These are phyloP conservation scores for Catostomus latipinnis DNA, from an alignment of 2,797 vertebrate genomes.

Conservation along the genomic window DNA sequence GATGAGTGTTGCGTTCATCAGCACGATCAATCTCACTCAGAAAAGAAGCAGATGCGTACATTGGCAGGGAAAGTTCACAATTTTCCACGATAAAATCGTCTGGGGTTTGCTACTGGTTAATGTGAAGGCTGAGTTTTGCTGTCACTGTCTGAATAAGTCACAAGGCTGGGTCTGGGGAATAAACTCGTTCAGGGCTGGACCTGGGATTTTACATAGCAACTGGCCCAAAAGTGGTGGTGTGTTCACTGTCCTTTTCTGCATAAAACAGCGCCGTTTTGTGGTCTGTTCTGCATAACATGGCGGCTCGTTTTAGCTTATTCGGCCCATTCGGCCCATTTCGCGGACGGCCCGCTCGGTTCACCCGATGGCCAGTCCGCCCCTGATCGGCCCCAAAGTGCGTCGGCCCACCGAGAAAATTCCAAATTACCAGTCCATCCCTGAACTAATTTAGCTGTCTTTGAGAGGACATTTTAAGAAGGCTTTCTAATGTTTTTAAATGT, in stretches of 20 bases:
- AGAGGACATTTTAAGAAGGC: neutral
- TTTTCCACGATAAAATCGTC: slow-evolving; percentile 25
- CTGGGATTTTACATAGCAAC: too few species aligned
- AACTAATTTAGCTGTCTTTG: neutral
- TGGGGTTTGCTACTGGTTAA: slow-evolving; percentile 40
- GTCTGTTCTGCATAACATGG: too few species aligned
- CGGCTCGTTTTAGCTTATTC: too few species aligned
- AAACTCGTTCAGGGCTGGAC: neutral
- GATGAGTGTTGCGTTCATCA: slow-evolving; percentile 58
- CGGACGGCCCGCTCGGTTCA: too few species aligned
- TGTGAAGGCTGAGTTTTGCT: slow-evolving; percentile 17
- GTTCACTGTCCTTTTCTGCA: too few species aligned
- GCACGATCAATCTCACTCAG: slow-evolving; percentile 63
- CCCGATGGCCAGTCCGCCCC: too few species aligned
- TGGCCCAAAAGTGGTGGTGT: too few species aligned
- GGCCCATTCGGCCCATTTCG: too few species aligned
- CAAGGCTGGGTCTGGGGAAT: slow-evolving; percentile 5
- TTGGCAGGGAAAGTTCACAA: slow-evolving; percentile 38
- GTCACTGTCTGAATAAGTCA: slow-evolving; percentile 5
- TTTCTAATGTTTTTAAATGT: neutral
- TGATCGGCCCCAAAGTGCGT: too few species aligned
- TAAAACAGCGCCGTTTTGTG: too few species aligned
- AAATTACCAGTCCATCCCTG: too few species aligned
- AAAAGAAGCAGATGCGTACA: slow-evolving; percentile 50
- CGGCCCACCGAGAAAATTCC: too few species aligned